Evolutionary conservation across 2,113 vertebrate genomes (phyloP).

Genomic region (Mystacornis crossleyi): DNA sequence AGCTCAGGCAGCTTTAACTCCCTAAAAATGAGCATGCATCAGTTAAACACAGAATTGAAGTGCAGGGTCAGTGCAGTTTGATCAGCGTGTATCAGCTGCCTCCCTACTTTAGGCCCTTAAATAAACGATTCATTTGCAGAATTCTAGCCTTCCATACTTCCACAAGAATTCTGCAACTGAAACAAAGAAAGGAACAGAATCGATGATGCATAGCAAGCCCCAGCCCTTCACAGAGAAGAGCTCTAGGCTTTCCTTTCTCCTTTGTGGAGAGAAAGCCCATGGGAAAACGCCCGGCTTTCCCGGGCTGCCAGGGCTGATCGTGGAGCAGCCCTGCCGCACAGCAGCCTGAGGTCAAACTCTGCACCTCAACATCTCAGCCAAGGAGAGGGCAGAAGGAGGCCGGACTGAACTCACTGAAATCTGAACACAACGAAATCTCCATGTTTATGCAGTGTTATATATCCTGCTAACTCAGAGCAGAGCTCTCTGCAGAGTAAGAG

Average conservation of each 20-base stretch:
- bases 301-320: fast-evolving
- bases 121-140: neutral
- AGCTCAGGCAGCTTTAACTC: neutral
- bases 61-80: neutral
- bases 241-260: neutral
- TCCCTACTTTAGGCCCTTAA: neutral
- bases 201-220: neutral
- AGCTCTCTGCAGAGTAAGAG: neutral
- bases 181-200: neutral
- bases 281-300: neutral
- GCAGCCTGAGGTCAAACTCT: neutral
- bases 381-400: neutral
- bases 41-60: neutral
- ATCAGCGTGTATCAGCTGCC: neutral
- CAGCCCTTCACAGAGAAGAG: neutral
- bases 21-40: neutral
- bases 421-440: neutral
- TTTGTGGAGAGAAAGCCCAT: neutral
- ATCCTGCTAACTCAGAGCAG: neutral
- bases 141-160: neutral
- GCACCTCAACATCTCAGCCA: neutral
- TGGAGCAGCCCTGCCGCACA: neutral
- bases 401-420: neutral
- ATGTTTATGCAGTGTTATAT: neutral
- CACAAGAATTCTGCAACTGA: neutral